Percentiles rank a stretch among this genome's conserved stretches.
Conservation (phyloP, 2,888 invertebrate genomes). For the Nudaria mundana region DNA sequence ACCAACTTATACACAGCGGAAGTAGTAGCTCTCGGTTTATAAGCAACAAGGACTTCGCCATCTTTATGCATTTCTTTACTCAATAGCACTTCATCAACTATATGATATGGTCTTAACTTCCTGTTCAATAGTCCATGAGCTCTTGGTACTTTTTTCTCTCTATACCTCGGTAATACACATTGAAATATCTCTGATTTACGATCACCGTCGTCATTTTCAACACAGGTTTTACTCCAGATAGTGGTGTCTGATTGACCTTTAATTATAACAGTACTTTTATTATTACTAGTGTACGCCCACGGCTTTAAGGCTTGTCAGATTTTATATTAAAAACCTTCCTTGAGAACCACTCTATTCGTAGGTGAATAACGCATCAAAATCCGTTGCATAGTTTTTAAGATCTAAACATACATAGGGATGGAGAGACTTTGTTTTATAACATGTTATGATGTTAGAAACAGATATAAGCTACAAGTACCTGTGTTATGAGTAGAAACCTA, state of each 20-base stretch:
- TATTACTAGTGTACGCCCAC: neutral
- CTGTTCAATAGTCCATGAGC: slow-evolving; percentile 26
- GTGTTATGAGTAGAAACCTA: no score
- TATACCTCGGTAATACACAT: slow-evolving; percentile 57
- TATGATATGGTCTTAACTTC: slow-evolving; percentile 22
- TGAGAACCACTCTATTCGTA: no score
- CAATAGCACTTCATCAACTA: slow-evolving; percentile 42
- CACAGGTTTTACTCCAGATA: slow-evolving; percentile 56
- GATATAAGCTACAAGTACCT: no score
- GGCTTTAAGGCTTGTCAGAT: no score
- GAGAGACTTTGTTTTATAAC: no score
- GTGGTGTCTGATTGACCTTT: slow-evolving; percentile 51
- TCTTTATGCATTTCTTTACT: slow-evolving; percentile 52
- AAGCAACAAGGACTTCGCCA: slow-evolving; percentile 54
- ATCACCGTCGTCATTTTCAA: slow-evolving; percentile 46
- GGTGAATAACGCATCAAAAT: no score
- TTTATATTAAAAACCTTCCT: no score
- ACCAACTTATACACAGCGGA: slow-evolving; percentile 56
- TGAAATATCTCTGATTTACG: slow-evolving; percentile 60
- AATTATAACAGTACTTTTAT: no score
- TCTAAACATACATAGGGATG: no score
- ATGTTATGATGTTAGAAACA: no score
- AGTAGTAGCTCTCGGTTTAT: slow-evolving; percentile 50
- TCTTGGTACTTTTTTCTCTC: slow-evolving; percentile 52
- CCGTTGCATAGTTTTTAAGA: no score